Evolutionary conservation across 2,888 invertebrate genomes (phyloP).

Genomic region (Antitype chi): DNA sequence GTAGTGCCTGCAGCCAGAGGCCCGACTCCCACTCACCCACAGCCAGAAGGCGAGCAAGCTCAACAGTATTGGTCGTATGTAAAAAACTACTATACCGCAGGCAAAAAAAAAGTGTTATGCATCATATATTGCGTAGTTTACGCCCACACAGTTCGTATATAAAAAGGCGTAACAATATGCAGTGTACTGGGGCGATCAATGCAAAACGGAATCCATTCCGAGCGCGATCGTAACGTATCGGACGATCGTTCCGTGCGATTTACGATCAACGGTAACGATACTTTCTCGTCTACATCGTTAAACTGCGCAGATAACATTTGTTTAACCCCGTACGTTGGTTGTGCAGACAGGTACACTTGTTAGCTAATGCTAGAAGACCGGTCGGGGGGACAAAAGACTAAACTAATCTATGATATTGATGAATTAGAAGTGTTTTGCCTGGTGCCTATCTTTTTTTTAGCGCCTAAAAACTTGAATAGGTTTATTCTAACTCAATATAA

Average conservation of each 20-base stretch:
- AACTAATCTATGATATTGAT: background rate
- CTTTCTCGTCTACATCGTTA: slow-evolving; percentile 77
- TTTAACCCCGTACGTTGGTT: slow-evolving; percentile 57
- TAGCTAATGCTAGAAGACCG: slow-evolving; percentile 14
- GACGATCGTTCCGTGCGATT: slow-evolving; percentile 75
- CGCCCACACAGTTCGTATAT: slow-evolving; percentile 14
- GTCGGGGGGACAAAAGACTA: background rate
- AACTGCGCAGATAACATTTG: slow-evolving; percentile 73
- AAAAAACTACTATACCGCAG: background rate
- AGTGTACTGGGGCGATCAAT: slow-evolving; percentile 66
- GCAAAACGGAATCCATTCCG: slow-evolving; percentile 68
- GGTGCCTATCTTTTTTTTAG: background rate
- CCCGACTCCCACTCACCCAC: no score
- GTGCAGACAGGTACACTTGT: slow-evolving; percentile 44
- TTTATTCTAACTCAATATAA: background rate
- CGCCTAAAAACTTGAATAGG: background rate
- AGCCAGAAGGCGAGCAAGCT: no score
- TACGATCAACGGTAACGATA: slow-evolving; percentile 77
- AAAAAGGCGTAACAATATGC: slow-evolving; percentile 65
- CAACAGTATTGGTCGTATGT: no score
- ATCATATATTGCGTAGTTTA: slow-evolving; percentile 35
- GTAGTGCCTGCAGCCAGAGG: no score
- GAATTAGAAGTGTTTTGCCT: background rate
- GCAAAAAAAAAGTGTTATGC: slow-evolving; percentile 15
- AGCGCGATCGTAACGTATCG: slow-evolving; percentile 67